Base-by-base conservation (phyloP, 2,888 invertebrate species). In the Zhuqinia jingwanae region DNA sequence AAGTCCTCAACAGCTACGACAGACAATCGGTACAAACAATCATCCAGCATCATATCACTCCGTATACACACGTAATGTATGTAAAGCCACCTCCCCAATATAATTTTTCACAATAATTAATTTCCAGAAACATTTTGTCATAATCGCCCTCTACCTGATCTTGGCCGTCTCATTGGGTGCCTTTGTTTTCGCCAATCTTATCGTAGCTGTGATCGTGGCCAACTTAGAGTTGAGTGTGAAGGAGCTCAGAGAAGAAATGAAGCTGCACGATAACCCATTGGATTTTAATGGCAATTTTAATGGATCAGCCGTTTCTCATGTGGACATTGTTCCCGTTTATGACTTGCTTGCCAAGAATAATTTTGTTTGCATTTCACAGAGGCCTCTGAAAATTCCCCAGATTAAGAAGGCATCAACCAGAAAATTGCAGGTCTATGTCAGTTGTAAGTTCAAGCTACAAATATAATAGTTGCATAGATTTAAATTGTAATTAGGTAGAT, bases 111-210 rank as follows among this genome's bases (percentile, higher is more conserved):
- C 58, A 25, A 58, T 11, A 22, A 13, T 58, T 58, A n/a, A n/a
- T n/a, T 75, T 47, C 36, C 30, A 78, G 80, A 20, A 63, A 25
- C 75, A 80, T 58, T 87, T 87, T 60, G 68, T 56, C 0, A 75
- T 86, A 0, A 60, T 89, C 10, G 83, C 87, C 8, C 73, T 88
- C 27, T 91, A 90, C 79, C 82, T 91, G 0, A 84, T 91, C 0
- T 60, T 91, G 8, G 86, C 88, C 6, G 88, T 90, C 10, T 88
- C 88, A 0, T 79, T 89, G 36, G 91, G 90, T n/a, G 90, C 89
- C 10, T 91, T 91, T 77, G 89, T 91, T 1, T 91, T 91, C 73
- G 89, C 91, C 11, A 91, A 91, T 58, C 86, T 91, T 27, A 90
- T 91, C 42, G 90, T 90, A 15, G 90, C 90, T 10, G 90, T 89